phyloP scores from a whole-genome alignment of 1,140 invertebrate species.

The Zaprionus africanus region DNA sequence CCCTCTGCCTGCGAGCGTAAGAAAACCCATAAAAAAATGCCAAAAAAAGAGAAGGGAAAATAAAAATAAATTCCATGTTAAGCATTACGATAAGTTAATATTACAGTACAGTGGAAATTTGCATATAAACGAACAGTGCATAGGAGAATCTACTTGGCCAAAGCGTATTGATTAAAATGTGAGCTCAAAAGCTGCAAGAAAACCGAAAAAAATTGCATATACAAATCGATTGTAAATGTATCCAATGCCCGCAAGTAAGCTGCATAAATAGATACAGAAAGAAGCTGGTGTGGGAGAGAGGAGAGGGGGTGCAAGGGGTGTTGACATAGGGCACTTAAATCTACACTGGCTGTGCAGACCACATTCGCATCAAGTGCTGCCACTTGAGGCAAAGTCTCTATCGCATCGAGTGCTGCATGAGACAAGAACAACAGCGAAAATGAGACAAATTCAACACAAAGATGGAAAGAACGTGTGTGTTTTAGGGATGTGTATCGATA shows the following conservation, averaged over 20 bases:
- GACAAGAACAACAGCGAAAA: slow-evolving; percentile 14
- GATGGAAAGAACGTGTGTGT: no score
- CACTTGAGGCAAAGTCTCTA: slow-evolving; percentile 13
- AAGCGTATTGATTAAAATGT: slow-evolving; percentile 1
- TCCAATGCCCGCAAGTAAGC: slow-evolving; percentile 1
- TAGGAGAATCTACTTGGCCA: neutral
- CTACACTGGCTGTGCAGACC: slow-evolving; percentile 17
- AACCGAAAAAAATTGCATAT: neutral
- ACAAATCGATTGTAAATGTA: slow-evolving; percentile 2
- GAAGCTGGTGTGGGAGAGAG: neutral
- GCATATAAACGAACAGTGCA: slow-evolving; percentile 5
- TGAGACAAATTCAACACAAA: no score
- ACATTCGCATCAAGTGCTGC: slow-evolving; percentile 20
- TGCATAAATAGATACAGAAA: slow-evolving; percentile 1
- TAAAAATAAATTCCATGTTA: slow-evolving; percentile 14
- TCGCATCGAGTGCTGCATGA: slow-evolving; percentile 32
- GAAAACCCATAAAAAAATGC: slow-evolving; percentile 20
- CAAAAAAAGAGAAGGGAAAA: slow-evolving; percentile 9
- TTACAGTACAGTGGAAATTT: slow-evolving; percentile 19
- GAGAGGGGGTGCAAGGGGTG: neutral
- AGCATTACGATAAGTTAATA: slow-evolving; percentile 19
- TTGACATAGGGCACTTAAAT: slow-evolving; percentile 16
- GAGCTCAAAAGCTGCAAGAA: neutral
- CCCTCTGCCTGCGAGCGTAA: neutral
- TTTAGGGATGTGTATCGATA: neutral